Evolutionary conservation across 1,140 invertebrate genomes (phyloP).

Genomic region (Hydropsyche tenuis): DNA sequence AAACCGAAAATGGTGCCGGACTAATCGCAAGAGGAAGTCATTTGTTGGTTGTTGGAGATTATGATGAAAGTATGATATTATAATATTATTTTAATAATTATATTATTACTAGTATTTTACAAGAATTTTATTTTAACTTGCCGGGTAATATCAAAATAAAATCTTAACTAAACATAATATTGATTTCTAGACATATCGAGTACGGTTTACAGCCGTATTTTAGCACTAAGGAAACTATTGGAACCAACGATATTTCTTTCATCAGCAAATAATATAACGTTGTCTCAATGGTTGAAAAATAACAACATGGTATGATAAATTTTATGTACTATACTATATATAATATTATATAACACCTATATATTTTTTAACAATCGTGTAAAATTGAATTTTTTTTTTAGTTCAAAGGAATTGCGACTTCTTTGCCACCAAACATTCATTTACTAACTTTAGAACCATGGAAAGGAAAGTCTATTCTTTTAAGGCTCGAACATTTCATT

Average conservation of each 20-base stretch:
- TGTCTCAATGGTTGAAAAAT: conserved; percentile 56
- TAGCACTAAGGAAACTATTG: conserved; percentile 52
- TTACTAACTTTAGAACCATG: conserved; percentile 88
- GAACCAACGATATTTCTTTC: conserved; percentile 62
- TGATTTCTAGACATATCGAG: conserved; percentile 16
- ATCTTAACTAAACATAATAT: too few relatives aligned
- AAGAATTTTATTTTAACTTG: conserved; percentile 1
- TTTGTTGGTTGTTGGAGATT: conserved; percentile 64
- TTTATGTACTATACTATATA: not conserved
- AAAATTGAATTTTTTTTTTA: conserved; percentile 20
- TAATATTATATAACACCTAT: not conserved
- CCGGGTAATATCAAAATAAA: not conserved
- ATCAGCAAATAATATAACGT: conserved; percentile 54
- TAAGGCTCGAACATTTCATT: conserved; percentile 89
- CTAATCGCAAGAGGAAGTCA: conserved; percentile 83
- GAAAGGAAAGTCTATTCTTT: conserved; percentile 70
- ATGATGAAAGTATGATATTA: conserved; percentile 4
- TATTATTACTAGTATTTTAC: too few relatives aligned
- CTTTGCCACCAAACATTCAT: conserved; percentile 81
- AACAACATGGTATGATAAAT: conserved; percentile 58
- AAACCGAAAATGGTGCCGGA: conserved; percentile 77
- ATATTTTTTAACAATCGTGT: not conserved
- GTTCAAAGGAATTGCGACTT: conserved; percentile 9
- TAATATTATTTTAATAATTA: too few relatives aligned
- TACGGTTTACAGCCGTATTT: conserved; percentile 46